phyloP scores from a whole-genome alignment of 2,797 vertebrate genomes.

The Diplodus sargus region DNA sequence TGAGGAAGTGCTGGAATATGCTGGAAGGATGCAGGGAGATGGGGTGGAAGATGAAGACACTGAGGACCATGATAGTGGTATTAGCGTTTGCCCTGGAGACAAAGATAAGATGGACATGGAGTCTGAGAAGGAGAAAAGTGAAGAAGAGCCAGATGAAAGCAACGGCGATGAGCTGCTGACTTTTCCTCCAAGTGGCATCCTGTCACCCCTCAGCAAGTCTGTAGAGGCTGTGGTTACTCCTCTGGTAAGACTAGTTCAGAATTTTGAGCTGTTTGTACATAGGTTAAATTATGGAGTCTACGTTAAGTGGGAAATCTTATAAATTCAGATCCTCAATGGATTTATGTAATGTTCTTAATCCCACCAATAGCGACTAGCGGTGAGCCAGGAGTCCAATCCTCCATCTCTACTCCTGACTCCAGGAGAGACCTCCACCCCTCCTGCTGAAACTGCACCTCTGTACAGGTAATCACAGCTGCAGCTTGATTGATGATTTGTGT shows the following conservation, averaged over 20 bases:
- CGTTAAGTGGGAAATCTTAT: not conserved
- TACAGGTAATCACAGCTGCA: conserved; percentile 68
- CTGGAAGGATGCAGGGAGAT: conserved; percentile 64
- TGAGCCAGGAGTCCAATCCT: conserved; percentile 55
- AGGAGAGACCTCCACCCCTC: conserved; percentile 48
- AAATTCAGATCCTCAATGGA: not conserved
- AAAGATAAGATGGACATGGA: conserved; percentile 37
- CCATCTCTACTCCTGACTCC: conserved; percentile 57
- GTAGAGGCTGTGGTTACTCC: conserved; percentile 86
- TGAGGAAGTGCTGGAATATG: conserved; percentile 83
- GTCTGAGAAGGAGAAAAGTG: conserved; percentile 35
- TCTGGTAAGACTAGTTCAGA: conserved; percentile 73
- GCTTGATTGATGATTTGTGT: too few relatives aligned
- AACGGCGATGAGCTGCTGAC: conserved; percentile 79
- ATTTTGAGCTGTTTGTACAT: not conserved
- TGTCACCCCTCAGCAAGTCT: conserved; percentile 87
- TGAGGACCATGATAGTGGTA: conserved; percentile 56
- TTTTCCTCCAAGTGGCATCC: conserved; percentile 80
- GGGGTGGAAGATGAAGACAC: conserved; percentile 21
- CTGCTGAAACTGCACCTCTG: conserved; percentile 62
- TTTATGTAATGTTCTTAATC: not conserved
- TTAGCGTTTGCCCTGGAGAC: conserved; percentile 38
- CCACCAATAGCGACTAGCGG: conserved; percentile 70
- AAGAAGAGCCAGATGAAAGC: conserved; percentile 48
- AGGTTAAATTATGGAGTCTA: not conserved